Percentiles rank a stretch among this genome's conserved stretches.
phyloP scores from a whole-genome alignment of 1,140 invertebrate species.

The Drosophila bifasciata region DNA sequence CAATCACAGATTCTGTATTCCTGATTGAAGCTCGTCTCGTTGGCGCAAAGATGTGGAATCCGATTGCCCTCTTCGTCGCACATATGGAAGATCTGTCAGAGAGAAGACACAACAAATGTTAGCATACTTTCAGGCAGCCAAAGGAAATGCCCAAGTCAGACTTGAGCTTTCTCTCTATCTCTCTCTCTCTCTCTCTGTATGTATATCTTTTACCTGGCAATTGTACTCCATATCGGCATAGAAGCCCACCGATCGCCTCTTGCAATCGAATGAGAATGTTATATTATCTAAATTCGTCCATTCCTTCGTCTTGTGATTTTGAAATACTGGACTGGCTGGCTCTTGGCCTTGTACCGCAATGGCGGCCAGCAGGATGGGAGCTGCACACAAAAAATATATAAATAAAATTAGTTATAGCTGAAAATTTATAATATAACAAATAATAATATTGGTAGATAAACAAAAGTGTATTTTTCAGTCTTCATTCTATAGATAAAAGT shows the following conservation, averaged over 20 bases:
- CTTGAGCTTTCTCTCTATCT: not conserved
- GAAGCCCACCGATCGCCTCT: conserved; percentile 86
- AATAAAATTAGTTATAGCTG: not conserved
- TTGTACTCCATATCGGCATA: conserved; percentile 88
- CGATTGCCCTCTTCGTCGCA: conserved; percentile 87
- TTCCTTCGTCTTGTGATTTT: conserved; percentile 85
- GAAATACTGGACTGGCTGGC: conserved; percentile 83
- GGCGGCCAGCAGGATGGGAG: conserved; percentile 57
- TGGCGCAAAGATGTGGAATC: conserved; percentile 87
- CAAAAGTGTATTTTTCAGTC: too few species aligned
- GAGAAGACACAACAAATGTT: not conserved
- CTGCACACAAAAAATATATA: not conserved
- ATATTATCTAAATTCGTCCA: conserved; percentile 87
- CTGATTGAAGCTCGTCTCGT: conserved; percentile 87
- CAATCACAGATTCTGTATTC: conserved; percentile 87
- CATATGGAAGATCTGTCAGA: conserved; percentile 86
- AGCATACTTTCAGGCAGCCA: conserved; percentile 57
- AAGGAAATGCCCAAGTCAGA: conserved; percentile 6
- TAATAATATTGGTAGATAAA: too few species aligned
- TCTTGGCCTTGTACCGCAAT: conserved; percentile 64
- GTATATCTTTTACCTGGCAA: conserved; percentile 86
- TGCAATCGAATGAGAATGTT: conserved; percentile 87
- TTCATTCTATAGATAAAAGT: not conserved
- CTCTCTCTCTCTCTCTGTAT: conserved; percentile 25
- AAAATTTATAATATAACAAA: not conserved